Evolutionary conservation across 2,797 vertebrate genomes (phyloP).

Genomic region (Xenops minutus): DNA sequence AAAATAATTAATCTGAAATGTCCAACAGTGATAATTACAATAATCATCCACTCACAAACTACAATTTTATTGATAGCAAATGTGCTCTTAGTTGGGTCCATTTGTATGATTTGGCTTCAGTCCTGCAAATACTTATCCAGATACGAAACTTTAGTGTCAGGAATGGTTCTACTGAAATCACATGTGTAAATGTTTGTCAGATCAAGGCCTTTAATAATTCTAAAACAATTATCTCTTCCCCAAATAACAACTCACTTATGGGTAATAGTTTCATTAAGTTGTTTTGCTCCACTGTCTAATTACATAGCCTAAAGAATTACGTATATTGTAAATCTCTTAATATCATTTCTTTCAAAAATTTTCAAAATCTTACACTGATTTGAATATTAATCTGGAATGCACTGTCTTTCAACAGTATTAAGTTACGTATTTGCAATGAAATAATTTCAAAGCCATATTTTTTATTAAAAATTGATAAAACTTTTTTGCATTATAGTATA

Average conservation of each 20-base stretch:
- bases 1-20: not conserved
- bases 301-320: not conserved
- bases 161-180: conserved; percentile 22
- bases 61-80: conserved; percentile 42
- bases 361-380: not conserved
- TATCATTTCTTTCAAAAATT: not conserved
- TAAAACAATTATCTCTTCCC: not conserved
- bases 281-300: not conserved
- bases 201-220: not conserved
- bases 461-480: not conserved
- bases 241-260: not conserved
- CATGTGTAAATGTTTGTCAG: conserved; percentile 13
- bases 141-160: conserved; percentile 37
- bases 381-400: not conserved
- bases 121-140: conserved; percentile 45
- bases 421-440: not conserved
- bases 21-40: not conserved
- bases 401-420: not conserved
- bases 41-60: not conserved
- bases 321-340: not conserved
- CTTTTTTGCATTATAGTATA: not conserved
- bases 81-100: not conserved
- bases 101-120: conserved; percentile 43
- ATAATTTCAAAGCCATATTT: not conserved
- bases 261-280: not conserved